These are phyloP conservation scores for Slavum lentiscoides DNA, from an alignment of 2,888 invertebrate species.

Conservation along the genomic window DNA sequence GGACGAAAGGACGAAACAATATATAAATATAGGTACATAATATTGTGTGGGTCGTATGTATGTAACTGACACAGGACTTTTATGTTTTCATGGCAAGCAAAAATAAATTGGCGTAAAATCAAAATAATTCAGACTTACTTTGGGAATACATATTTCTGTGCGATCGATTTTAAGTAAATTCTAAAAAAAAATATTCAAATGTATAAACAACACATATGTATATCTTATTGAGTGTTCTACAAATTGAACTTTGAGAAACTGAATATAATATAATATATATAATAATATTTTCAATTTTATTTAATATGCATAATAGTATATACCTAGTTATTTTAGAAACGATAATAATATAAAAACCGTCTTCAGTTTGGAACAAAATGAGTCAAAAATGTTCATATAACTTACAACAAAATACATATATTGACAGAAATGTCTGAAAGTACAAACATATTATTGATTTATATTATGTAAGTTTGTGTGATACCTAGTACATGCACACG, in stretches of 20 bases:
- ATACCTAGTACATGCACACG: no score
- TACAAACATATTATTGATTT: no score
- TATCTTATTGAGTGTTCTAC: conserved; percentile 4
- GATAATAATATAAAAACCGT: no score
- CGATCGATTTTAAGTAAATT: conserved; percentile 22
- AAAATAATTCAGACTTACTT: conserved; percentile 42
- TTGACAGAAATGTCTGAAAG: no score
- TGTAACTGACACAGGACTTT: background rate
- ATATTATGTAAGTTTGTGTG: no score
- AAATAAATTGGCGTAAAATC: conserved; percentile 18
- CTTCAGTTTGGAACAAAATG: no score
- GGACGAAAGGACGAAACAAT: no score
- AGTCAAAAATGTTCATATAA: no score
- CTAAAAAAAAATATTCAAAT: conserved; percentile 37
- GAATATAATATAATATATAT: background rate
- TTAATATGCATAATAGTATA: background rate
- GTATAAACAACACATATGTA: conserved; percentile 1
- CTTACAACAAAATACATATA: no score
- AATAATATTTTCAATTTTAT: background rate
- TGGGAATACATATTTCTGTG: conserved; percentile 25
- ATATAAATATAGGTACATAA: no score
- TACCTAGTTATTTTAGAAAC: no score
- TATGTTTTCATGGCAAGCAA: conserved; percentile 32
- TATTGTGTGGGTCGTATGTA: no score
- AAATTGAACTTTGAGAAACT: background rate